Conservation (phyloP, 2,113 vertebrate genomes). For the Clupea harengus region DNA sequence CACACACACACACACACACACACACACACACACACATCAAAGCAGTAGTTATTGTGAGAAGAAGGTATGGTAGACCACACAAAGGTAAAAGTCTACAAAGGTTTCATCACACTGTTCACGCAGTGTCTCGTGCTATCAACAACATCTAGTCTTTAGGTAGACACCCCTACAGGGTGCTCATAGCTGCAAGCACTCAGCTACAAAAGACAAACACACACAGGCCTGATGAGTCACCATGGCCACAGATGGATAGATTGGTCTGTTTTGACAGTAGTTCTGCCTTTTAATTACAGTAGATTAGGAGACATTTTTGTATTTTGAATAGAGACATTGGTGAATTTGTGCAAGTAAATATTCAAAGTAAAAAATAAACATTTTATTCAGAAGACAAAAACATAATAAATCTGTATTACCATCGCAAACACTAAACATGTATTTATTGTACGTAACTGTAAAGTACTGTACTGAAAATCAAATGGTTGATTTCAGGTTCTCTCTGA, state of each 20-base stretch:
- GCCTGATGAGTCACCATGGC: constrained; percentile 18
- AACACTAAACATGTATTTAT: not conserved
- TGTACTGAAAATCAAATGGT: not conserved
- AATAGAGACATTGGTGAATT: constrained; percentile 8
- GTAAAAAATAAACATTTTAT: constrained; percentile 2
- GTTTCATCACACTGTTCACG: not conserved
- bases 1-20: constrained; percentile 1
- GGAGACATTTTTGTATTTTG: not conserved
- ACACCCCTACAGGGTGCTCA: not conserved
- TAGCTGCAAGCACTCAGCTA: not conserved
- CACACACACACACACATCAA: not conserved
- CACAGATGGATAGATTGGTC: not conserved
- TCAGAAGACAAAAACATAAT: not conserved
- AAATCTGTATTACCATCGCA: not conserved
- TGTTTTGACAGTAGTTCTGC: not conserved
- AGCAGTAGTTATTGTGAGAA: constrained; percentile 5
- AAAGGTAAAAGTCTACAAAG: not conserved
- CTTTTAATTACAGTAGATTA: constrained; percentile 4
- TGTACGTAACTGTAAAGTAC: too few relatives aligned
- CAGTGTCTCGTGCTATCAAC: not conserved
- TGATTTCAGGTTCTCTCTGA: not conserved
- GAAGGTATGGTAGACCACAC: not conserved
- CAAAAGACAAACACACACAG: constrained; percentile 11
- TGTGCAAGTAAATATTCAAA: not conserved
- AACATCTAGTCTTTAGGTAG: not conserved